These are phyloP conservation scores for Idaea straminata DNA, from an alignment of 2,888 invertebrate species.

Conservation along the genomic window DNA sequence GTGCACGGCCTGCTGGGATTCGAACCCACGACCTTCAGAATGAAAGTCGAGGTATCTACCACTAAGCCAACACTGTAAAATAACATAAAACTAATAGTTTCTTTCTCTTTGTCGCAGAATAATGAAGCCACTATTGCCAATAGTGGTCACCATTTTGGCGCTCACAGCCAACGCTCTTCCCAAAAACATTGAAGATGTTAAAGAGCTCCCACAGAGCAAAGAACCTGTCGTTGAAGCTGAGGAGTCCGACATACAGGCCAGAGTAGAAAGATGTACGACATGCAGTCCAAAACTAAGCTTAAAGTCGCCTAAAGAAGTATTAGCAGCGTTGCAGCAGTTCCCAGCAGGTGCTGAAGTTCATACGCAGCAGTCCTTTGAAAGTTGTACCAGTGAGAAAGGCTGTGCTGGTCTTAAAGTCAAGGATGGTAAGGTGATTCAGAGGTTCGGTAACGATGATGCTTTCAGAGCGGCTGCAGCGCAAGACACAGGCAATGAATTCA, in stretches of 20 bases:
- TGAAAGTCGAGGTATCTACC: too few relatives aligned
- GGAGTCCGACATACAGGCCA: conserved; percentile 49
- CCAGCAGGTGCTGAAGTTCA: conserved; percentile 64
- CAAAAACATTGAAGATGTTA: conserved; percentile 58
- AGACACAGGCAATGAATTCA: conserved; percentile 54
- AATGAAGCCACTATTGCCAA: conserved; percentile 71
- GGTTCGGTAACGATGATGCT: conserved; percentile 63
- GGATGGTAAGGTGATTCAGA: conserved; percentile 64
- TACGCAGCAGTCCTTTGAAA: conserved; percentile 66
- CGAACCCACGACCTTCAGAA: too few relatives aligned
- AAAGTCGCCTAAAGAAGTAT: conserved; percentile 51
- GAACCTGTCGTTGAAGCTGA: conserved; percentile 59
- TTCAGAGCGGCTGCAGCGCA: conserved; percentile 59
- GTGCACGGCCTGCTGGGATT: too few relatives aligned
- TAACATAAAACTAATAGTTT: neutral
- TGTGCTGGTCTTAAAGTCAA: conserved; percentile 73
- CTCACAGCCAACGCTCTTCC: conserved; percentile 55
- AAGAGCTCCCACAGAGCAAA: conserved; percentile 53
- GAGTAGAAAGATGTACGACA: conserved; percentile 60
- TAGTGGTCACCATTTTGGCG: conserved; percentile 66
- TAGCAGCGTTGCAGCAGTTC: conserved; percentile 53
- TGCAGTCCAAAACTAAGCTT: conserved; percentile 47
- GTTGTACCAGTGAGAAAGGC: conserved; percentile 66
- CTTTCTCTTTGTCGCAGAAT: conserved; percentile 59
- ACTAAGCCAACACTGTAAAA: too few relatives aligned